Base-by-base conservation (phyloP, 1,140 invertebrate species). In the Leptinotarsa undecemlineata region DNA sequence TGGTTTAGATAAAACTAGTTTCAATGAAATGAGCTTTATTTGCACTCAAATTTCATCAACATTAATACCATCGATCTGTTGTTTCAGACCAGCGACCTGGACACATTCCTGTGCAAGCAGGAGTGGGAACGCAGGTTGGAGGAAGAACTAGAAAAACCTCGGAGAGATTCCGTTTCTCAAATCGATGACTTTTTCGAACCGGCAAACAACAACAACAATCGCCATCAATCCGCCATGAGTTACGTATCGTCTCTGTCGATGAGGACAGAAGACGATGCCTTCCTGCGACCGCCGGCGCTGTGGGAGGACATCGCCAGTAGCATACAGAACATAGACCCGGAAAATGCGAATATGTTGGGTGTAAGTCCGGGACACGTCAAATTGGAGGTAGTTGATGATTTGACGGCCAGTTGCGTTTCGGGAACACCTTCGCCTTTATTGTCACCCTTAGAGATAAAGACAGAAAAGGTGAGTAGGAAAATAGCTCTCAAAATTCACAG, bases 261-360 rank as follows among this genome's bases (percentile, higher is more conserved):
- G 81, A 82, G 88, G 64, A 87, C 84, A 72, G 84, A 85, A 83
- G 94, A 95, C 84, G 94, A 95, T 86, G 92, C 93, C 60, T 95
- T 94, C 85, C 89, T 94, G 76, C 90, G 93, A 80, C 93, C 94
- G 13, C 91, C 91, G 17, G 68, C 68, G n/a, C 88, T 94, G 8
- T 96, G 94, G 94, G 94, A 96, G 85, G 94, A 95, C 86, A 95
- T 96, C 83, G 92, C 93, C 64, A 94, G 93, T 81, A 94, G 93
- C 79, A 95, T 96, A 83, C 91, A 94, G 80, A 95, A 95, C 84
- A 91, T 95, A 77, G 94, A 95, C 83, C 93, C 93, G 17, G 94
- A 95, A 83, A 95, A 94, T 83, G 92, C 94, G n/a, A 92, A 94
- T 82, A 94, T 95, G 92, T 86, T 95, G 76, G 92, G 90, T 57